Conservation (phyloP, 2,888 invertebrate genomes). For the Meliscaeva auricollis region DNA sequence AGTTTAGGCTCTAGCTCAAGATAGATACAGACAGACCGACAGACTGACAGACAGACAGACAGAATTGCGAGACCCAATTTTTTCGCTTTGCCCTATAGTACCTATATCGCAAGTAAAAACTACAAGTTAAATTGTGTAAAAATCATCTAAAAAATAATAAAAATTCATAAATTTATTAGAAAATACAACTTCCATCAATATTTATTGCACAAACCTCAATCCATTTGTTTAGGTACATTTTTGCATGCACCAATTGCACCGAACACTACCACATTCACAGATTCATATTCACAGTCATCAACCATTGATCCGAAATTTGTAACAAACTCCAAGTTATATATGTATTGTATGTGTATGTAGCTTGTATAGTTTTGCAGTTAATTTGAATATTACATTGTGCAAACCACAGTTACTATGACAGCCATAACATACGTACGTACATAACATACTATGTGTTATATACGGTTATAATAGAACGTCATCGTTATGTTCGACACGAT, state of each 20-base stretch:
- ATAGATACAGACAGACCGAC: no score
- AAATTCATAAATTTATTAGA: no score
- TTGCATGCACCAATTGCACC: constrained; percentile 47
- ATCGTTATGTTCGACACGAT: constrained; percentile 45
- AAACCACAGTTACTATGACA: constrained; percentile 42
- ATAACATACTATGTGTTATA: not conserved
- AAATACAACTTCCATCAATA: no score
- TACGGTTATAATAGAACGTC: not conserved
- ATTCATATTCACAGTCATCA: constrained; percentile 41
- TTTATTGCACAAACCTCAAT: no score
- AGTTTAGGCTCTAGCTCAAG: no score
- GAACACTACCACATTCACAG: not conserved
- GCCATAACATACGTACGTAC: not conserved
- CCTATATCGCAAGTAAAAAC: no score
- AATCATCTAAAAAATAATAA: no score
- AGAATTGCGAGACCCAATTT: no score
- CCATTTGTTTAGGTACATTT: not conserved
- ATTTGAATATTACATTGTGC: constrained; percentile 72
- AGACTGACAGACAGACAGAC: no score
- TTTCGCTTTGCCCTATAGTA: no score
- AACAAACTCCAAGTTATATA: constrained; percentile 71
- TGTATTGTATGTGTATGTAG: no score
- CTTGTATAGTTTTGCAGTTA: constrained; percentile 56
- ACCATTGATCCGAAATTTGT: constrained; percentile 66
- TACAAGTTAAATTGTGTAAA: no score